phyloP scores from a whole-genome alignment of 2,888 invertebrate species.

The Apeira syringaria region DNA sequence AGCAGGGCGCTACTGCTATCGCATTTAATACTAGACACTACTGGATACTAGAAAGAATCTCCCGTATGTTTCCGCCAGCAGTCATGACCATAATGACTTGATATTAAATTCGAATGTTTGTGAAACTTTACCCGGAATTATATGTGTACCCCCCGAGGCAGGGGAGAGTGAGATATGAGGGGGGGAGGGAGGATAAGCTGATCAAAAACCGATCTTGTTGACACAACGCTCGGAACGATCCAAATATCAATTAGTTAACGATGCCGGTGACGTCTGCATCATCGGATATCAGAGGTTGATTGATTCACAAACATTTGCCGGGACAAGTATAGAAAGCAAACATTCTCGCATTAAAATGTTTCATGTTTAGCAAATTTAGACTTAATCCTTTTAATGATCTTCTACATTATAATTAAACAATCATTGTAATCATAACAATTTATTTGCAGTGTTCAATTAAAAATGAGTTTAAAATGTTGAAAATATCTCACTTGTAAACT shows the following conservation, averaged over 20 bases:
- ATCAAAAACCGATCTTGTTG: conserved; percentile 26
- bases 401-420: too few species aligned
- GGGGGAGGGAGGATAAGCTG: conserved; percentile 1
- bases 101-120: conserved; percentile 35
- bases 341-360: too few species aligned
- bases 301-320: background rate
- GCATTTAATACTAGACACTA: too few species aligned
- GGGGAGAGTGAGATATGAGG: background rate
- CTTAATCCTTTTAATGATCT: too few species aligned
- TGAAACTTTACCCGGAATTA: conserved; percentile 32
- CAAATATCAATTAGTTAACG: conserved; percentile 24
- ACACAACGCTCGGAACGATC: conserved; percentile 23
- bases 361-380: too few species aligned
- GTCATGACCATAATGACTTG: conserved; percentile 27
- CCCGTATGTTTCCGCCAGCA: conserved; percentile 7
- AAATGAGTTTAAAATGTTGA: too few species aligned
- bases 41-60: too few species aligned
- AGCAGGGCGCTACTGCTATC: too few species aligned
- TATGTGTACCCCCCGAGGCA: conserved; percentile 11
- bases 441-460: too few species aligned
- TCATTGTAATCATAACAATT: too few species aligned
- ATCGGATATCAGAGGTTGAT: background rate
- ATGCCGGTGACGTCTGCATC: conserved; percentile 4
- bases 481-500: too few species aligned
- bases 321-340: background rate